Percentiles rank a stretch among this genome's conserved stretches.
Evolutionary conservation across 2,113 vertebrate species (phyloP).

Genomic region (Pachyramphus minor): DNA sequence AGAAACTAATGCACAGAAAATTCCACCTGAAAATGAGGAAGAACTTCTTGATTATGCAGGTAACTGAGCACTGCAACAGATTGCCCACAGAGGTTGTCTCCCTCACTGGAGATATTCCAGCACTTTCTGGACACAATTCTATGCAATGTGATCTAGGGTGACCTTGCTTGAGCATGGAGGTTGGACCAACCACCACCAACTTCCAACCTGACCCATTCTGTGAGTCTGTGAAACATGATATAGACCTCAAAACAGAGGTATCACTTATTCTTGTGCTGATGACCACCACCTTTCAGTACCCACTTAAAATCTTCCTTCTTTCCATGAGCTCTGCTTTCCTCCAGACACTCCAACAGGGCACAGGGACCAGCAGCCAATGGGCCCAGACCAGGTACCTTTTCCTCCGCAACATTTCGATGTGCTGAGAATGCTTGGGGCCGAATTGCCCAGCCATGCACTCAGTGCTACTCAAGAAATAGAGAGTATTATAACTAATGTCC

Average conservation of each 20-base stretch:
- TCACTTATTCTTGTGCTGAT: not conserved
- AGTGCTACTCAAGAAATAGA: not conserved
- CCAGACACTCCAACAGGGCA: not conserved
- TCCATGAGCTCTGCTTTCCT: not conserved
- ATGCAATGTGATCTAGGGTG: not conserved
- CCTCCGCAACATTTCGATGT: not conserved
- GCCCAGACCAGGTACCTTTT: not conserved
- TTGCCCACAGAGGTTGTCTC: not conserved
- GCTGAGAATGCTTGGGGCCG: not conserved
- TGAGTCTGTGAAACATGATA: not conserved
- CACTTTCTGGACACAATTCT: not conserved
- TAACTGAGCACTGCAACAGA: not conserved
- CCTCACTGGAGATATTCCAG: not conserved
- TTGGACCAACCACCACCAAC: not conserved
- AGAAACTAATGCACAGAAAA: not conserved
- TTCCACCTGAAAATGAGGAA: not conserved
- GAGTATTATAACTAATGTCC: not conserved
- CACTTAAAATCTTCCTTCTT: not conserved
- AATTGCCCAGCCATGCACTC: not conserved
- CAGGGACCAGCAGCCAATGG: fast-evolving
- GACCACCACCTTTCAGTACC: not conserved
- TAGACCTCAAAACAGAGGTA: not conserved
- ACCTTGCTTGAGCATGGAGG: not conserved
- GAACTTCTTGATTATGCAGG: not conserved
- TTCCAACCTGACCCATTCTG: not conserved